Evolutionary conservation across 2,113 vertebrate genomes (phyloP).

Genomic region (Planiliza haematocheilus): DNA sequence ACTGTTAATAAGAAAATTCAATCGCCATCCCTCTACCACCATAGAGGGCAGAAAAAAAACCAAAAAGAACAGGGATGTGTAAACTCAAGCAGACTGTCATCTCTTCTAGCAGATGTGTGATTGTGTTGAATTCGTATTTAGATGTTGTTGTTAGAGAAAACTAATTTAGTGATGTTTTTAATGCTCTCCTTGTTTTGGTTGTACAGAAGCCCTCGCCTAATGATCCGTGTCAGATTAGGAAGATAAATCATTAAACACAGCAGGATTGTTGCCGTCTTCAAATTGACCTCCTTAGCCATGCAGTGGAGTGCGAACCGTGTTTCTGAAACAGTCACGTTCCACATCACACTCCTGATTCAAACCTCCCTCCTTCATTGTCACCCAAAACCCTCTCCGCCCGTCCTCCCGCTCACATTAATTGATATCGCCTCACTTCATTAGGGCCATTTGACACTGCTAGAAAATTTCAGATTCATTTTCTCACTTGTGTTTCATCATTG

Average conservation of each 20-base stretch:
- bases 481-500: slow-evolving; percentile 57
- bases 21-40: slow-evolving; percentile 42
- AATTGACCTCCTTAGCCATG: slow-evolving; percentile 74
- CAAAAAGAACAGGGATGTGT: slow-evolving; percentile 10
- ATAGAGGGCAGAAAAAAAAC: slow-evolving; percentile 20
- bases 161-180: slow-evolving; percentile 50
- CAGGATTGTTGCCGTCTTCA: slow-evolving; percentile 62
- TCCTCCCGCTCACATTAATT: slow-evolving; percentile 68
- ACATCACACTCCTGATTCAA: slow-evolving; percentile 28
- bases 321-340: slow-evolving; percentile 46
- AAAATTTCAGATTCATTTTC: slow-evolving; percentile 66
- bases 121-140: slow-evolving; percentile 1
- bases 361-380: slow-evolving; percentile 22
- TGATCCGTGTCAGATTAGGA: slow-evolving; percentile 74
- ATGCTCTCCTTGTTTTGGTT: slow-evolving; percentile 61
- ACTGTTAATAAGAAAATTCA: slow-evolving; percentile 70
- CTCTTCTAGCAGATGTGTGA: slow-evolving; percentile 24
- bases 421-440: slow-evolving; percentile 80
- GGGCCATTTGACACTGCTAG: slow-evolving; percentile 59
- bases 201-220: slow-evolving; percentile 60
- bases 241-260: slow-evolving; percentile 76
- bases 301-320: slow-evolving; percentile 64
- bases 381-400: neutral
- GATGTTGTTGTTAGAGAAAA: slow-evolving; percentile 18
- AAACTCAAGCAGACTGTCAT: slow-evolving; percentile 18